Percentiles rank a stretch among this genome's conserved stretches.
Evolutionary conservation across 1,140 invertebrate genomes (phyloP).

Genomic region (Goniozus legneri): DNA sequence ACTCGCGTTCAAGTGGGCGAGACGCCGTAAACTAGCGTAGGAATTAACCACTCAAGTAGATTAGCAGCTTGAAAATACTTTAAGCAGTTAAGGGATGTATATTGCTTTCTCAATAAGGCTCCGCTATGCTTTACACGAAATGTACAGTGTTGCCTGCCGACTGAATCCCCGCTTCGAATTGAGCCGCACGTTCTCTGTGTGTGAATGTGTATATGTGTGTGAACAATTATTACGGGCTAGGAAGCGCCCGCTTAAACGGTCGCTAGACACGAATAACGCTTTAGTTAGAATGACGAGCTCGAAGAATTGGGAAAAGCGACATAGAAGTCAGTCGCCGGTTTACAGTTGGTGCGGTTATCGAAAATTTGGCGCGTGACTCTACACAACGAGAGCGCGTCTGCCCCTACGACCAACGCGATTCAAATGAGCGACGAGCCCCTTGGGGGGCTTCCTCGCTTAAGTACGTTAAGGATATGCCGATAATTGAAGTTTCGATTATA

Average conservation of each 20-base stretch:
- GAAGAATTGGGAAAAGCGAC: conserved; percentile 10
- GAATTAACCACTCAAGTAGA: conserved; percentile 27
- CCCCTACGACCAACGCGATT: no score
- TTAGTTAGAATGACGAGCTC: conserved; percentile 8
- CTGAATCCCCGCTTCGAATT: conserved; percentile 7
- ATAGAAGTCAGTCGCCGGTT: conserved; percentile 17
- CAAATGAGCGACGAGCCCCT: no score
- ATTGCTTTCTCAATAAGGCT: conserved; percentile 46
- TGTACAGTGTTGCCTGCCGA: conserved; percentile 20
- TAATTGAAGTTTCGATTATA: no score
- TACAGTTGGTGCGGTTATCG: no score
- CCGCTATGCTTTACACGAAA: conserved; percentile 34
- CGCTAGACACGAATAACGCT: no score
- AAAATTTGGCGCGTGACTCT: no score
- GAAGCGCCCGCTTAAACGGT: no score
- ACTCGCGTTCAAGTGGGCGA: not conserved
- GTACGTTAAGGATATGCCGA: no score
- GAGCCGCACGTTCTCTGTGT: conserved; percentile 6
- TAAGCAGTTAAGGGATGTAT: conserved; percentile 31
- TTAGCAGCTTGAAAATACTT: conserved; percentile 33
- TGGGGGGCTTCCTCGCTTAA: no score
- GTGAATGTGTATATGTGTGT: no score
- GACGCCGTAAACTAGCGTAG: conserved; percentile 14
- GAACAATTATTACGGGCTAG: no score
- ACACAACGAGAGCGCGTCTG: no score